These are phyloP conservation scores for Acrocephalus kingi DNA, from an alignment of 2,113 vertebrate species.

Conservation along the genomic window DNA sequence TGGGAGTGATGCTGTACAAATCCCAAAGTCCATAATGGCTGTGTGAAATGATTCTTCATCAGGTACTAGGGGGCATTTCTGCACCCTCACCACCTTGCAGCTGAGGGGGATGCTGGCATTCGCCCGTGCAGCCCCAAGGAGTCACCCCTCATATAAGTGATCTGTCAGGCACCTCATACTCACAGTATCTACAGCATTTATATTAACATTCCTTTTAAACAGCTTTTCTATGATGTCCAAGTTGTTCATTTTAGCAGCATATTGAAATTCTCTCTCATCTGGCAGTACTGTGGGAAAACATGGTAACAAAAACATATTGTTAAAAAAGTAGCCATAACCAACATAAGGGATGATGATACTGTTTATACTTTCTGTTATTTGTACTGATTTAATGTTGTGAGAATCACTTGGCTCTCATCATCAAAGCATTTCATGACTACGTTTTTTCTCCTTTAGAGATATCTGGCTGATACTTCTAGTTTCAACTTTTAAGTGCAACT, in stretches of 20 bases:
- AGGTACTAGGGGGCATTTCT: not conserved
- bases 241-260: constrained; percentile 86
- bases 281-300: constrained; percentile 78
- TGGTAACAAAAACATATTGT: not conserved
- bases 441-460: not conserved
- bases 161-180: constrained; percentile 23
- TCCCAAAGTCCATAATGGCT: not conserved
- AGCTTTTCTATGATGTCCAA: constrained; percentile 79
- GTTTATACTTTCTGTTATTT: not conserved
- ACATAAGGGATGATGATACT: not conserved
- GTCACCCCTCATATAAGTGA: not conserved
- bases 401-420: not conserved
- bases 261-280: constrained; percentile 82
- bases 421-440: not conserved
- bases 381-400: not conserved
- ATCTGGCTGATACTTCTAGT: not conserved
- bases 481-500: not conserved
- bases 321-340: not conserved
- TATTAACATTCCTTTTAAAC: constrained; percentile 76
- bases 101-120: not conserved
- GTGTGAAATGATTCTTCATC: rapidly evolving
- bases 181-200: constrained; percentile 84
- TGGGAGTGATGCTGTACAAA: not conserved
- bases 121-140: not conserved
- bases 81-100: not conserved